A percentile compares a stretch with the other conserved stretches of the same genome.
These are phyloP conservation scores for Pardalotus punctatus DNA, from an alignment of 2,113 vertebrate genomes.

Conservation along the genomic window DNA sequence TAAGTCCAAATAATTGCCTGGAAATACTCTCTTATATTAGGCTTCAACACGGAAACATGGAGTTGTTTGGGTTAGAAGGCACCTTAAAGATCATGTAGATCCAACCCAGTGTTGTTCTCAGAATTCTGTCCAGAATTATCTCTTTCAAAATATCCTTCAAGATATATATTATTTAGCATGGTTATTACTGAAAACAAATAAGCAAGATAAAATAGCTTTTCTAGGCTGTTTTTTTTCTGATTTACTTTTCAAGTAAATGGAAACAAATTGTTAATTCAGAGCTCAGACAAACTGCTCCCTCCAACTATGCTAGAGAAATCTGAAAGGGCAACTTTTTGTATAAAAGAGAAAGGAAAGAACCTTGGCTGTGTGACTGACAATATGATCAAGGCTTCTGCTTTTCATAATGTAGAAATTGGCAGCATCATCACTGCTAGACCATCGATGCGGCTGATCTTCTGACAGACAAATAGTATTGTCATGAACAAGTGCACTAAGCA, in stretches of 20 bases:
- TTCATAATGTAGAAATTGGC: not conserved
- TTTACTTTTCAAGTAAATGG: not conserved
- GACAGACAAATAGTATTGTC: not conserved
- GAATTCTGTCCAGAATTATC: not conserved
- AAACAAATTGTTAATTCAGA: not conserved
- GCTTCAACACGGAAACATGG: not conserved
- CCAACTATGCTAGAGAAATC: not conserved
- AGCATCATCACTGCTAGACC: not conserved
- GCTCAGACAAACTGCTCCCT: not conserved
- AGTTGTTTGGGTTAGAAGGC: not conserved
- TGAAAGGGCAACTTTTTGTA: not conserved
- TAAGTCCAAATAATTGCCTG: not conserved
- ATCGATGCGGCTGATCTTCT: fast-evolving
- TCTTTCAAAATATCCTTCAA: not conserved
- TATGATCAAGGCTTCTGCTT: not conserved
- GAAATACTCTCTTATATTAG: not conserved
- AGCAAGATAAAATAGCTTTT: not conserved
- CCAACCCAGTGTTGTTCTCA: not conserved
- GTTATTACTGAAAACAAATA: not conserved
- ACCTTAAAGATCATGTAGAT: not conserved
- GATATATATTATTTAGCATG: not conserved
- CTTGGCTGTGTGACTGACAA: not conserved
- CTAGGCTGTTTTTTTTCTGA: not conserved
- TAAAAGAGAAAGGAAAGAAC: not conserved
- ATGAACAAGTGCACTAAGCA: not conserved